A percentile compares a stretch with the other conserved stretches of the same genome.
Evolutionary conservation across 1,140 invertebrate genomes (phyloP).

Genomic region (Tetramorium simillimum): DNA sequence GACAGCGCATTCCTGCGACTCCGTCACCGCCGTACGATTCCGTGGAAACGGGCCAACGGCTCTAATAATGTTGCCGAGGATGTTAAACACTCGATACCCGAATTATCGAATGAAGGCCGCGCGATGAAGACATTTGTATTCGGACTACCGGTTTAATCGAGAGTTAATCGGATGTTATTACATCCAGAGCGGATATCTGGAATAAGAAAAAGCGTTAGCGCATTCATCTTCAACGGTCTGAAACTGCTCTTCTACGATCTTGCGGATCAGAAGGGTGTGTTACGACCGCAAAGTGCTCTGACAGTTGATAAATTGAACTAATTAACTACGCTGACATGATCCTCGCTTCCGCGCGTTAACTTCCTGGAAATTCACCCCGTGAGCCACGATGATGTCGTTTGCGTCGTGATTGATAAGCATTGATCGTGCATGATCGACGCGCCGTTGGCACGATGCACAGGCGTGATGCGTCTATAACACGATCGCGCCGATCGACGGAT

Average conservation of each 20-base stretch:
- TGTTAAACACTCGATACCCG: not conserved
- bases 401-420: slow-evolving; percentile 7
- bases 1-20: not conserved
- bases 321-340: not conserved
- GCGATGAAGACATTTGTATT: not conserved
- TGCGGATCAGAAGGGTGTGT: not conserved
- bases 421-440: slow-evolving; percentile 26
- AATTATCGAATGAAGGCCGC: not conserved
- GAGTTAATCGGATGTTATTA: not conserved
- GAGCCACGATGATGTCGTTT: not conserved
- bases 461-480: slow-evolving; percentile 12
- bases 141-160: not conserved
- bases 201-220: not conserved
- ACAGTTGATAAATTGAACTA: not conserved
- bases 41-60: not conserved
- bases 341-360: not conserved
- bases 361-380: not conserved
- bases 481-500: slow-evolving; percentile 30
- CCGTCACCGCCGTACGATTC: not conserved
- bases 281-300: not conserved
- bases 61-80: not conserved
- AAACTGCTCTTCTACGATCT: not conserved
- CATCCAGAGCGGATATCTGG: not conserved
- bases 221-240: not conserved
- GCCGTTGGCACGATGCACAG: slow-evolving; percentile 21